Evolutionary conservation across 1,140 invertebrate species (phyloP).

Genomic region (Cataglyphis hispanica): DNA sequence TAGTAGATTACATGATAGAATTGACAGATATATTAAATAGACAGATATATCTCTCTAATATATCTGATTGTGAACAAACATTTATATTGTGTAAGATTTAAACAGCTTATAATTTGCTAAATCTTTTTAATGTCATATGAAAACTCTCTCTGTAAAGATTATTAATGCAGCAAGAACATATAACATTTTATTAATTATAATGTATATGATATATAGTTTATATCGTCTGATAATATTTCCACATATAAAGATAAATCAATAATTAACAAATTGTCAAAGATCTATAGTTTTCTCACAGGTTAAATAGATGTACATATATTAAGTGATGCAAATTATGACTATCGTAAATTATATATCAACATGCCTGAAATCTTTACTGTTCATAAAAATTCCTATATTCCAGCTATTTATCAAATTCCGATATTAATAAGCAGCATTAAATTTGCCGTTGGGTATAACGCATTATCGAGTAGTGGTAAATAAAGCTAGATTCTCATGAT

Average conservation of each 20-base stretch:
- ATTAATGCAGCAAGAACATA: background rate
- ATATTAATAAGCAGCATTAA: conserved; percentile 58
- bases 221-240: background rate
- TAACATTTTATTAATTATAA: background rate
- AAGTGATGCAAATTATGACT: conserved; percentile 19
- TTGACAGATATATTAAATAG: background rate
- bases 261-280: background rate
- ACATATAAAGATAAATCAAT: background rate
- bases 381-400: conserved; percentile 58
- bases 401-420: conserved; percentile 52
- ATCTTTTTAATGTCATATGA: background rate
- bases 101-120: background rate
- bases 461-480: conserved; percentile 31
- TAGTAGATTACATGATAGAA: conserved; percentile 33
- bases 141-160: background rate
- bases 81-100: background rate
- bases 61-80: background rate
- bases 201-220: background rate
- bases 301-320: conserved; percentile 21
- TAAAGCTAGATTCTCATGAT: conserved; percentile 25
- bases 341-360: conserved; percentile 27
- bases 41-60: background rate
- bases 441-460: conserved; percentile 33
- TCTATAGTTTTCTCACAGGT: background rate
- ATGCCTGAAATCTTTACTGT: conserved; percentile 27